phyloP scores from a whole-genome alignment of 2,113 vertebrate genomes.

The Dromiciops gliroides region DNA sequence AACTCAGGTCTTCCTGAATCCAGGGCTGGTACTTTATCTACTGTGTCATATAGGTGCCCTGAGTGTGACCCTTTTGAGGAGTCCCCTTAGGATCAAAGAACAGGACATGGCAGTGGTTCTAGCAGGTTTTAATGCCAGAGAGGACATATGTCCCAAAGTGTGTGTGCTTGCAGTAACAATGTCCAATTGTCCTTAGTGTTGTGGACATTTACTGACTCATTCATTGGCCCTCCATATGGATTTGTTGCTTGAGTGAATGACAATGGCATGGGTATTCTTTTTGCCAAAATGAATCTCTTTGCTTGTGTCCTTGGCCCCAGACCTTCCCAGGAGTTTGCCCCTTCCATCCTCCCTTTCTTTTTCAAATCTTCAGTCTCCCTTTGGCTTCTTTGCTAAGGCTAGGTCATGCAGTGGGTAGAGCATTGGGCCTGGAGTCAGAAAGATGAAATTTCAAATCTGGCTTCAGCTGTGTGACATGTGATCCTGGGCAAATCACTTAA shows the following conservation, averaged over 20 bases:
- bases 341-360: background rate
- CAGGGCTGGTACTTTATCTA: too few species aligned
- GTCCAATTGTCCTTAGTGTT: constrained; percentile 35
- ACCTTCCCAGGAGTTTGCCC: background rate
- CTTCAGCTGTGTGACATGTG: background rate
- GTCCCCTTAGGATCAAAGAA: constrained; percentile 27
- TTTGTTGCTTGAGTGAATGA: background rate
- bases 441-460: background rate
- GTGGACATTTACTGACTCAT: constrained; percentile 50
- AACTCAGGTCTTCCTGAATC: too few species aligned
- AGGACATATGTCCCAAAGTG: constrained; percentile 40
- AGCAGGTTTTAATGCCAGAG: constrained; percentile 12
- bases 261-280: background rate
- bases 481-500: background rate
- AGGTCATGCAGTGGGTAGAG: background rate
- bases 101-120: constrained; percentile 40
- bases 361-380: background rate
- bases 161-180: constrained; percentile 24
- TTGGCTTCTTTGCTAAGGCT: background rate
- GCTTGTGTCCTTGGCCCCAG: background rate
- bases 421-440: background rate
- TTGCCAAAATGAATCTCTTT: background rate
- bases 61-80: constrained; percentile 28
- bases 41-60: too few species aligned
- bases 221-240: background rate